Base-by-base conservation (phyloP, 2,113 vertebrate species). In the Sturnus vulgaris region DNA sequence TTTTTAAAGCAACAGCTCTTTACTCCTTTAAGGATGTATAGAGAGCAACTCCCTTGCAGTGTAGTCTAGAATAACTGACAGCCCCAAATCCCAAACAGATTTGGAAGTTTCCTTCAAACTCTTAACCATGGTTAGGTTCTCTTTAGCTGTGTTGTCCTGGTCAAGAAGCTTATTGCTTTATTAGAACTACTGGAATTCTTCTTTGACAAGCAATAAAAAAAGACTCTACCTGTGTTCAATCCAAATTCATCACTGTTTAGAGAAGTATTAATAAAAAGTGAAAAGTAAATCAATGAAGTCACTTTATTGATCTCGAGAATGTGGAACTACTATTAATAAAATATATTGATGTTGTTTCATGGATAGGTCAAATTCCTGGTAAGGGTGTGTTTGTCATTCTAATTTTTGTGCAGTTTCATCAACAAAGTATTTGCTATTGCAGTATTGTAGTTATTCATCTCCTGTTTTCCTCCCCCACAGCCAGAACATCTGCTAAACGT, bases 401-500 rank as follows among this genome's bases (percentile, higher is more conserved):
- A 72, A 92, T 92, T 94, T 88, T 88, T 55, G 88, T 57, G 86
- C 86, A 30, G 90, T 53, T 96, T 96, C 93, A 96, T 96, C 90
- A 92, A 86, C 86, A 84, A 95, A 96, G 61, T 96, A 94, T 94
- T 96, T 95, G 92, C 89, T 93, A 50, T 92, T 91, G 90, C 92
- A 89, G 82, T 86, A 76, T 57, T 96, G 86, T 92, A 90, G 85
- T 96, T 96, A 96, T 92, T 81, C 90, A 95, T 94, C 82, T 95
- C 86, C 88, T 86, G 69, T 87, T 96, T 94, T 92, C 88, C 86
- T 97, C 93, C 86, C 69, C 90, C 95, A 95, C 69, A 59, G 88
- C 86, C 94, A 96, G 95, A 81, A 96, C 92, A 96, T 97, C 95
- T 97, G 96, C 90, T 90, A 96, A 96, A 90, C 6, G 13, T 95